Evolutionary conservation across 2,113 vertebrate genomes (phyloP), one percentile per base, ranked within the genome.

Genomic region (Sinosuthora webbiana): DNA sequence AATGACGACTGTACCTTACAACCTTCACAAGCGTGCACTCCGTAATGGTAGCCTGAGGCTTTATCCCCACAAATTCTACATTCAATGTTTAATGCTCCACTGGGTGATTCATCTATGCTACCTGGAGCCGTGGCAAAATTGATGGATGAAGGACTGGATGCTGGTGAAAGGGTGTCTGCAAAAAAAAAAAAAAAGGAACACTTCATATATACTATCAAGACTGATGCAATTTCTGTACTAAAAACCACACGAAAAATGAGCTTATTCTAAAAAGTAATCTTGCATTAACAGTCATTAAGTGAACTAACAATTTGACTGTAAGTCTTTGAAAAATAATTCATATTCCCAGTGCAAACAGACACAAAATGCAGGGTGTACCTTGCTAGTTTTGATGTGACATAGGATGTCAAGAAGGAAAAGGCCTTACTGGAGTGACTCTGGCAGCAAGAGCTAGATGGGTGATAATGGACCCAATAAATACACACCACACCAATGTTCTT

Each of bases 21-120:
- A 94, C 99, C 99, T 96, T 99, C 99, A 62, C 99, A 99, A 16
- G 99, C 99, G 16, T 99, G 99, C 25, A 99, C 99, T n/a, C 99
- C 99, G 0, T 99, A 99, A 96, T 99, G 99, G 97, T 99, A 99
- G 88, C 99, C 99, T 0, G 99, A 99, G 59, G 99, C 99, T 89
- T 98, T 99, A 98, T 99, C 99, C 17, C 99, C 98, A 74, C 99
- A 99, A 95, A 99, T 98, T 33, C 98, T 98, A 86, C 99, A 99
- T 96, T 99, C 99, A 25, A 99, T 98, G 97, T 94, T 98, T 90
- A 99, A 96, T 20, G 98, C 81, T 68, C 95, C 88, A n/a, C 91
- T 88, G 70, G 96, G 76, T 53, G 98, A 95, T 28, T 98, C 98
- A 12, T 99, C 98, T 11, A 97, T 87, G 42, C 96, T 94, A 11